Base-by-base conservation (phyloP, 1,140 invertebrate genomes). In the Micrasema minimum region DNA sequence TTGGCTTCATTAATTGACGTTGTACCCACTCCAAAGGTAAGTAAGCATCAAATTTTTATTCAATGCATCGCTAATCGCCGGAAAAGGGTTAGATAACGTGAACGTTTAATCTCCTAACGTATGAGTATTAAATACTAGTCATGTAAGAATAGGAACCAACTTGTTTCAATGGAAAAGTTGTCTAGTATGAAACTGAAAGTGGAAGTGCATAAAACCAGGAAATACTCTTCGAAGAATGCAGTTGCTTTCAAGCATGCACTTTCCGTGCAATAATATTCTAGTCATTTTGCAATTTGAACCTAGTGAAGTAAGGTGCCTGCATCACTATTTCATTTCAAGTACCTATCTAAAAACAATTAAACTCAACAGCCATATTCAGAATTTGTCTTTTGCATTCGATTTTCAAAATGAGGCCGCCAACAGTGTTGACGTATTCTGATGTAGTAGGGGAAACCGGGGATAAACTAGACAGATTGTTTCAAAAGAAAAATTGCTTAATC, bases 391-490 rank as follows among this genome's bases (percentile, higher is more conserved):
- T 65, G 45, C 35, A 2, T 66, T 72, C 22, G 23, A 46, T 22
- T 43, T 68, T 45, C 9, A 76, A 76, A 69, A 85, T 86, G 84
- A 74, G 79, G 69, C 66, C 73, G 18, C 61, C 50, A 11, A 43
- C 68, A 23, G 31, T 37, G 7, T 79, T 91, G 20, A 87, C 80
- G 2, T 91, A 88, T 79, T 84, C 84, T 6, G 88, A 88, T 37
- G 72, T 92, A 9, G 87, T 90, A 53, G 86, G 85, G n/a, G 83
- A 87, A 50, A 80, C 86, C 1, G 87, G 85, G 2, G 79, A 85
- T 35, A 86, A 85, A 67, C 79, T 92, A 43, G 90, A 93, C 76
- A 80, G 85, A 23, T 86, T 91, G 76, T 93, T 90, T 69, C 86
- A 87, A 1, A 85, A 87, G 1, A 87, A 90, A 75, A 86, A 89